These are phyloP conservation scores for Epinotia nisella DNA, from an alignment of 2,888 invertebrate genomes.

Conservation along the genomic window DNA sequence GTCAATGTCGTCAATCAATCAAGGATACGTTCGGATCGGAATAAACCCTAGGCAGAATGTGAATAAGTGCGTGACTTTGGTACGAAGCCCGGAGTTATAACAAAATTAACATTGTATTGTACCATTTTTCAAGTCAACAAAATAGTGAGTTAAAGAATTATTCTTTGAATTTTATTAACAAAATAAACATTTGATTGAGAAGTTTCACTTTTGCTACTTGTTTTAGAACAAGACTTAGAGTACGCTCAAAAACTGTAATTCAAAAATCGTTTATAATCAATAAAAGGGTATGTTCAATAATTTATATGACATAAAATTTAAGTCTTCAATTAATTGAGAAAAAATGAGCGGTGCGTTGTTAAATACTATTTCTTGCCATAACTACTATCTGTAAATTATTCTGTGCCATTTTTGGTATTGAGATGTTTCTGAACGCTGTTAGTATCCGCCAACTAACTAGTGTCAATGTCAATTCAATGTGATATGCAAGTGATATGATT, in stretches of 20 bases:
- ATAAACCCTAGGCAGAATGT: neutral
- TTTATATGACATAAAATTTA: too few species aligned
- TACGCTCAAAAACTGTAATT: neutral
- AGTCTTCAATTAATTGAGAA: too few species aligned
- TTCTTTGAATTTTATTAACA: too few species aligned
- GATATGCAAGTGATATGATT: neutral
- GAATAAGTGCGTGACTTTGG: neutral
- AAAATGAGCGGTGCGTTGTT: neutral
- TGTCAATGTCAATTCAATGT: conserved; percentile 11
- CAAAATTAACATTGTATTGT: too few species aligned
- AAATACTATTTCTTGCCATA: neutral
- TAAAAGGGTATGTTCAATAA: neutral
- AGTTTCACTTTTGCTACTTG: neutral
- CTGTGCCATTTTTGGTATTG: too few species aligned
- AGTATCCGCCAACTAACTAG: neutral
- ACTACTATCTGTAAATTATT: too few species aligned
- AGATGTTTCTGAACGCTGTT: neutral
- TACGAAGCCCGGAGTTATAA: neutral
- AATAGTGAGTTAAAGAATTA: neutral
- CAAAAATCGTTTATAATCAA: neutral
- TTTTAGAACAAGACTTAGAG: neutral
- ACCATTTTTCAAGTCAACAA: neutral
- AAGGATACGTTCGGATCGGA: neutral
- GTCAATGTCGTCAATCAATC: conserved; percentile 20
- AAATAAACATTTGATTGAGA: neutral